Evolutionary conservation across 1,140 invertebrate genomes (phyloP).

Genomic region (Hyles euphorbiae): DNA sequence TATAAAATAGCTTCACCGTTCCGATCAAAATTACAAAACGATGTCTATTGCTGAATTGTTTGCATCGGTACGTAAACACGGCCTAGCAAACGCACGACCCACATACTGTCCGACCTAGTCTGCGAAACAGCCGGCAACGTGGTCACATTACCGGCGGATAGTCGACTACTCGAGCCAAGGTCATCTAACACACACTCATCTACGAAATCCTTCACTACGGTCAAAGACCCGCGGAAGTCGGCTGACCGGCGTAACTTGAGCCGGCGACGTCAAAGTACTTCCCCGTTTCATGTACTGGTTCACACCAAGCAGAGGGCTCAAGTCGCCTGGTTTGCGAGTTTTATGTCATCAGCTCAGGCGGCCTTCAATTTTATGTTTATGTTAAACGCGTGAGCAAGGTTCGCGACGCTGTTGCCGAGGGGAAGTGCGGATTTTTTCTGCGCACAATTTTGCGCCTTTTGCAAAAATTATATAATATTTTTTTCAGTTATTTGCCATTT

Average conservation of each 20-base stretch:
- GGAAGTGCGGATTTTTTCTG: conserved; percentile 15
- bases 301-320: conserved; percentile 22
- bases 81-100: conserved; percentile 4
- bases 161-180: conserved; percentile 46
- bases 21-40: no score
- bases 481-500: no score
- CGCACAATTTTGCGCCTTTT: neutral
- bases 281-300: conserved; percentile 19
- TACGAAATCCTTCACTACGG: conserved; percentile 61
- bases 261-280: conserved; percentile 36
- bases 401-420: conserved; percentile 18
- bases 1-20: no score
- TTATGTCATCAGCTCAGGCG: conserved; percentile 60
- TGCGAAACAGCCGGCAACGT: conserved; percentile 18
- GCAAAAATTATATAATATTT: neutral
- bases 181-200: conserved; percentile 42
- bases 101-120: conserved; percentile 17
- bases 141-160: conserved; percentile 40
- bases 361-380: conserved; percentile 59
- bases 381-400: conserved; percentile 50
- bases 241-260: conserved; percentile 35
- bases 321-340: conserved; percentile 33
- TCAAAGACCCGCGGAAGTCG: conserved; percentile 63
- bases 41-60: no score
- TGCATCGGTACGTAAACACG: no score